Percentiles rank a stretch among this genome's conserved stretches.
Conservation (phyloP, 2,797 vertebrate genomes). For the Buphagus erythrorhynchus region DNA sequence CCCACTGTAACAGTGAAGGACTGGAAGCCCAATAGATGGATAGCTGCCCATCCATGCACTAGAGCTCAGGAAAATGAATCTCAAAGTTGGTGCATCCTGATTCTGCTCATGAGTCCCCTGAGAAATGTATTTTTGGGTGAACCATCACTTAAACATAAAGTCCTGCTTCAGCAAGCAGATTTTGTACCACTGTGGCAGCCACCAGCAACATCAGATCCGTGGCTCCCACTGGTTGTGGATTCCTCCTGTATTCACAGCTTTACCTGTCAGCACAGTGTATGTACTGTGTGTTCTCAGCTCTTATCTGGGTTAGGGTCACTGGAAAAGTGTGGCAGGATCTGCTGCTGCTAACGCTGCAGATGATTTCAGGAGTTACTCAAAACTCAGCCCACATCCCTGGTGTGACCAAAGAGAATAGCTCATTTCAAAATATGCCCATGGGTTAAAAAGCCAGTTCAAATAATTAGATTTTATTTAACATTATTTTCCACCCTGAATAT, state of each 20-base stretch:
- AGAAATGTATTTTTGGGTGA: background rate
- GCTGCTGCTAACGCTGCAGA: background rate
- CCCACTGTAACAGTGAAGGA: background rate
- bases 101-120: background rate
- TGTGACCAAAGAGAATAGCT: background rate
- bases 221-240: background rate
- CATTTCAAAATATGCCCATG: background rate
- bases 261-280: rapidly evolving
- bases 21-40: background rate
- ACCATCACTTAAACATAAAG: rapidly evolving
- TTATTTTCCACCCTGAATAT: conserved; percentile 47
- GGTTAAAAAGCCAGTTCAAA: background rate
- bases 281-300: background rate
- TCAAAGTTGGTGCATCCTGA: background rate
- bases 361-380: background rate
- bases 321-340: background rate
- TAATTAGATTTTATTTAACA: conserved; percentile 5
- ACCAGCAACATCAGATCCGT: rapidly evolving
- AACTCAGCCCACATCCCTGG: background rate
- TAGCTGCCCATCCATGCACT: background rate
- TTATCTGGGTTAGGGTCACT: background rate
- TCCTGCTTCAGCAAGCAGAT: background rate
- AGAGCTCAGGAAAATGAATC: background rate
- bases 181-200: background rate
- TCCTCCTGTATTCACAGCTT: background rate